Percentiles rank a stretch among this genome's conserved stretches.
These are phyloP conservation scores for Mesaphorura yosii DNA, from an alignment of 1,140 invertebrate genomes.

Conservation along the genomic window DNA sequence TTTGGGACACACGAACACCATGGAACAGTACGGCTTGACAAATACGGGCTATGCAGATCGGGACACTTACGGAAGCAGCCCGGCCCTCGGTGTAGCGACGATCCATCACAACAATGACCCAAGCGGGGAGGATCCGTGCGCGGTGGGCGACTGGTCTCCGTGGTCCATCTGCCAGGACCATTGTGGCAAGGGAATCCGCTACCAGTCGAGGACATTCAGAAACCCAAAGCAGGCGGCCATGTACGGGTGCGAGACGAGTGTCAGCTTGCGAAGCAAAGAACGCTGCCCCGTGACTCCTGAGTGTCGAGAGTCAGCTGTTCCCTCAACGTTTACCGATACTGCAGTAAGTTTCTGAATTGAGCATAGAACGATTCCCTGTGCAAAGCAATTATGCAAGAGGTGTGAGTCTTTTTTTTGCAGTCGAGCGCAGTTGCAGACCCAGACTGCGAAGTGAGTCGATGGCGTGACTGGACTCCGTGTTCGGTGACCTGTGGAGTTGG, in stretches of 20 bases:
- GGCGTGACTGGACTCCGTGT: slow-evolving; percentile 38
- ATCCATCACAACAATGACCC: neutral
- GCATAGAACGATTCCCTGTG: neutral
- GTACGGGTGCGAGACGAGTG: slow-evolving; percentile 2
- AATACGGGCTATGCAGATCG: neutral
- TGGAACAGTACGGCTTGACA: neutral
- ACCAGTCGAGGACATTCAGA: slow-evolving; percentile 57
- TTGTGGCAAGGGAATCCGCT: slow-evolving; percentile 65
- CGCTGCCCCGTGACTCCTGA: slow-evolving; percentile 4
- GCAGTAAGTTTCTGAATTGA: neutral
- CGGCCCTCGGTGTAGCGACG: neutral
- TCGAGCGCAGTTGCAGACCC: slow-evolving; percentile 24
- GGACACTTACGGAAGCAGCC: too few relatives aligned
- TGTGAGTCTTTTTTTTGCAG: neutral
- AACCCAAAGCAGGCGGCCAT: slow-evolving; percentile 37
- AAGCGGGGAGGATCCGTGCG: slow-evolving; percentile 45
- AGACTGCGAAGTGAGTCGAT: slow-evolving; percentile 32
- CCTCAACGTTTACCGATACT: neutral
- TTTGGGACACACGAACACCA: neutral
- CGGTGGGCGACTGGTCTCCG: slow-evolving; percentile 56
- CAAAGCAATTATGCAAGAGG: neutral
- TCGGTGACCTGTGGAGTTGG: slow-evolving; percentile 40
- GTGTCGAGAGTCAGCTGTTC: neutral
- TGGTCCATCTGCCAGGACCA: slow-evolving; percentile 73
- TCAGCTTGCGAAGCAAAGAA: neutral